phyloP scores from a whole-genome alignment of 2,113 vertebrate species.

The Lagenorhynchus albirostris region DNA sequence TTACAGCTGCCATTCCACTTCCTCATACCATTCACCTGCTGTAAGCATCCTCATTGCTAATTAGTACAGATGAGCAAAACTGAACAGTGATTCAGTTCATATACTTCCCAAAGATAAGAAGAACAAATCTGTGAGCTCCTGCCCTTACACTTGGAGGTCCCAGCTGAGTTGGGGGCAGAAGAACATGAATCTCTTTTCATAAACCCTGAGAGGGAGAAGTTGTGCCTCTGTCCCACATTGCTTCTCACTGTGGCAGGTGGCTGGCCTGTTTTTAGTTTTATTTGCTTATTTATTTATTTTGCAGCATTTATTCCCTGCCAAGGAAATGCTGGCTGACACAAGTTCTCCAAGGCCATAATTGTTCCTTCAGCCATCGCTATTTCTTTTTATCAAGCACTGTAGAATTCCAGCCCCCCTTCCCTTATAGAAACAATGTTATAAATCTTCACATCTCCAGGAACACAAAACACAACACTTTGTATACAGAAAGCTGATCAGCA shows the following conservation, averaged over 20 bases:
- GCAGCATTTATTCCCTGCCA: not conserved
- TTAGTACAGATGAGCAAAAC: not conserved
- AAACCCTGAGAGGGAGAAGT: not conserved
- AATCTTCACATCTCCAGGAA: not conserved
- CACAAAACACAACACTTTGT: not conserved
- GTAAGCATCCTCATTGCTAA: not conserved
- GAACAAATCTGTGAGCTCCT: not conserved
- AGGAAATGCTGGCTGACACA: not conserved
- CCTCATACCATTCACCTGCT: not conserved
- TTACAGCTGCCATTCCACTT: not conserved
- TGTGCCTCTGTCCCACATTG: not conserved
- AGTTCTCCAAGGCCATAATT: not conserved
- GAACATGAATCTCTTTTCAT: not conserved
- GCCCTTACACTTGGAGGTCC: not conserved
- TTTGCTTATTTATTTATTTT: not conserved
- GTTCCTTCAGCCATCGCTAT: not conserved
- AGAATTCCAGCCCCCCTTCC: not conserved
- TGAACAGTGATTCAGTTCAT: not conserved
- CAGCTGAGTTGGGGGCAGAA: not conserved
- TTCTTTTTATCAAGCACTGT: not conserved
- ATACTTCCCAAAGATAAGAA: not conserved
- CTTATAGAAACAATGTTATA: conserved; percentile 13
- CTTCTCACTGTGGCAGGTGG: not conserved
- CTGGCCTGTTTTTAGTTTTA: not conserved
- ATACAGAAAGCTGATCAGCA: not conserved